phyloP scores from a whole-genome alignment of 1,140 invertebrate species.

The Forficula auricularia region DNA sequence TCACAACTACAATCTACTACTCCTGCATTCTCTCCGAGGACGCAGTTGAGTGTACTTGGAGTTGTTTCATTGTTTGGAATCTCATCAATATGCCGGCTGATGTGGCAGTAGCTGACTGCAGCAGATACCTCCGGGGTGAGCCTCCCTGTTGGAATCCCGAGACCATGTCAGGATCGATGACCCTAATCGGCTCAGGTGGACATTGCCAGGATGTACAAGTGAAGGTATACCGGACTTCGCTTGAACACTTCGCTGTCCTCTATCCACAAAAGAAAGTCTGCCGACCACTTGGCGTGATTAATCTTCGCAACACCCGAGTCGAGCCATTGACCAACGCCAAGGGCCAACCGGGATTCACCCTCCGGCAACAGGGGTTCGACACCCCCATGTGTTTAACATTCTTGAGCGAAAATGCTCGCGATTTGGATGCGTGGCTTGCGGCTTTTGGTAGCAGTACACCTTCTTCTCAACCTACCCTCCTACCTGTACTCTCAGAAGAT shows the following conservation, averaged over 20 bases:
- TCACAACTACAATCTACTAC: too few relatives aligned
- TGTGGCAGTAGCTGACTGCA: conserved; percentile 26
- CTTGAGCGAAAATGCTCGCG: conserved; percentile 33
- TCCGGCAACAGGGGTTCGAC: conserved; percentile 41
- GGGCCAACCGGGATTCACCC: conserved; percentile 29
- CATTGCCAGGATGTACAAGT: conserved; percentile 40
- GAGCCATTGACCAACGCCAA: conserved; percentile 29
- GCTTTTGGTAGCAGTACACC: conserved; percentile 37
- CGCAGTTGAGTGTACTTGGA: too few relatives aligned
- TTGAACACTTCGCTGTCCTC: conserved; percentile 47
- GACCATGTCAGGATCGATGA: conserved; percentile 41
- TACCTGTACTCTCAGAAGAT: conserved; percentile 42
- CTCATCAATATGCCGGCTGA: conserved; percentile 28
- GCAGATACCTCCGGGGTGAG: conserved; percentile 20
- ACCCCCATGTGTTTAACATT: conserved; percentile 38
- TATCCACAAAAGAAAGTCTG: conserved; percentile 45
- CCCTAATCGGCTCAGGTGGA: conserved; percentile 35
- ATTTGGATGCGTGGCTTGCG: conserved; percentile 39
- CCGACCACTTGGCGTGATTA: conserved; percentile 40
- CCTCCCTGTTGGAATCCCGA: conserved; percentile 32
- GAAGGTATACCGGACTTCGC: conserved; percentile 42
- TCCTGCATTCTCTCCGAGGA: too few relatives aligned
- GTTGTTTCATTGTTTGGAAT: too few relatives aligned
- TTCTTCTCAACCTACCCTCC: conserved; percentile 32
- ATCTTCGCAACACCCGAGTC: conserved; percentile 37